Evolutionary conservation across 2,888 invertebrate genomes (phyloP).

Genomic region (Argyresthia goedartella): DNA sequence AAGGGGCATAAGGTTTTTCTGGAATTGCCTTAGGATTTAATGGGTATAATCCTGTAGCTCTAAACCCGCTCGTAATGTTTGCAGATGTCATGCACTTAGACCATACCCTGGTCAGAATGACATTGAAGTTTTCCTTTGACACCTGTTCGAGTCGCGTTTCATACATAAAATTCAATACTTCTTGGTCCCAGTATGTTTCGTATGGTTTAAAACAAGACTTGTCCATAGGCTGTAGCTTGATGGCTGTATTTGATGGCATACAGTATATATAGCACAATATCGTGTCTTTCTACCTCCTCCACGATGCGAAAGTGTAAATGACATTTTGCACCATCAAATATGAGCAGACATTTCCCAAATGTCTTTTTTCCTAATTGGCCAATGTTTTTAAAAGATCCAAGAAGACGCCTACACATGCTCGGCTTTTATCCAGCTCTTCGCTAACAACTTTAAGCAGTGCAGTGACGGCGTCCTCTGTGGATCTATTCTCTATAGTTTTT

Average conservation of each 20-base stretch:
- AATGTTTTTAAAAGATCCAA: no score
- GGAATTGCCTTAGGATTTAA: conserved; percentile 3
- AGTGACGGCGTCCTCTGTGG: no score
- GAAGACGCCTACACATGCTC: no score
- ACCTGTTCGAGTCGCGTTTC: conserved; percentile 4
- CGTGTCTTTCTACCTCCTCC: conserved; percentile 10
- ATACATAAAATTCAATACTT: conserved; percentile 6
- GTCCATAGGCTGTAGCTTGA: conserved; percentile 14
- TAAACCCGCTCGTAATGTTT: conserved; percentile 6
- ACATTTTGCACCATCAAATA: conserved; percentile 9
- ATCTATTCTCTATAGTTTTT: no score
- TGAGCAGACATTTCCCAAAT: conserved; percentile 8
- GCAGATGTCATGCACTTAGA: conserved; percentile 5
- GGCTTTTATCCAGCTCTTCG: no score
- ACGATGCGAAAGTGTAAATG: conserved; percentile 10
- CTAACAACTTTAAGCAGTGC: no score
- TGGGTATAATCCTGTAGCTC: conserved; percentile 7
- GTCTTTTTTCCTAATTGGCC: no score
- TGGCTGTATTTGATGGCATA: conserved; percentile 12
- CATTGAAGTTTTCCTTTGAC: conserved; percentile 9
- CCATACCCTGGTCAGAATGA: conserved; percentile 10
- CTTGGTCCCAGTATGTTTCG: conserved; percentile 11
- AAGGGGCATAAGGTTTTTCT: conserved; percentile 2
- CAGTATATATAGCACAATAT: conserved; percentile 13
- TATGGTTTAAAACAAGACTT: conserved; percentile 10